Evolutionary conservation across 2,113 vertebrate species (phyloP).

Genomic region (Puma concolor): DNA sequence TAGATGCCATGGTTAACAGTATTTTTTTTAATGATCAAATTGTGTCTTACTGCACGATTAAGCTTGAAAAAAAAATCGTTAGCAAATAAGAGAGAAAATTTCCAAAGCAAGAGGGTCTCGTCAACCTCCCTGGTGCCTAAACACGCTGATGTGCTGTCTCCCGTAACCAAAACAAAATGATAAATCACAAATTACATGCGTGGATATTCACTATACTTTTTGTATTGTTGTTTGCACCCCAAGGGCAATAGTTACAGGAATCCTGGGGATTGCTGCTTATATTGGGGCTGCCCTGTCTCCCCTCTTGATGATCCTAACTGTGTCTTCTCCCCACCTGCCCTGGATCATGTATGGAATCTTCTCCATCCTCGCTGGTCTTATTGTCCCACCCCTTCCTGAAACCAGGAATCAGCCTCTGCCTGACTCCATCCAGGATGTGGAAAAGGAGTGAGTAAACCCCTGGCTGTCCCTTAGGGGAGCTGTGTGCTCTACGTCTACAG

Average conservation of each 20-base stretch:
- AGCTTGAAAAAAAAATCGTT: background rate
- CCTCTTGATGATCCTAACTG: slow-evolving; percentile 81
- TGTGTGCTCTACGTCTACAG: background rate
- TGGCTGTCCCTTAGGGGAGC: background rate
- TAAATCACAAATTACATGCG: background rate
- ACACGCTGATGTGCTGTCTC: background rate
- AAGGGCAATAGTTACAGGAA: slow-evolving; percentile 86
- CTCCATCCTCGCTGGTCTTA: slow-evolving; percentile 79
- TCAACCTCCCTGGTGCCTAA: background rate
- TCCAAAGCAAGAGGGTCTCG: no score
- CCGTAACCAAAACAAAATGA: background rate
- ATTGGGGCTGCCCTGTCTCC: slow-evolving; percentile 85
- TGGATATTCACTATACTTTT: background rate
- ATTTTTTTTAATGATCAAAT: background rate
- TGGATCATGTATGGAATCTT: slow-evolving; percentile 83
- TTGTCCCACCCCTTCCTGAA: slow-evolving; percentile 86
- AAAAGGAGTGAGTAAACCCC: slow-evolving; percentile 78
- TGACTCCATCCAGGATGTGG: slow-evolving; percentile 86
- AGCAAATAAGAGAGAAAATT: background rate
- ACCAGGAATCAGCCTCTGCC: slow-evolving; percentile 85
- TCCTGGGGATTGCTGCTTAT: slow-evolving; percentile 78
- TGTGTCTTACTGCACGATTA: background rate
- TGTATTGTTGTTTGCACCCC: background rate
- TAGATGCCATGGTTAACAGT: background rate
- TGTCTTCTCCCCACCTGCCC: slow-evolving; percentile 72